Conservation (phyloP, 2,113 vertebrate genomes). For the Rhinichthys klamathensis region DNA sequence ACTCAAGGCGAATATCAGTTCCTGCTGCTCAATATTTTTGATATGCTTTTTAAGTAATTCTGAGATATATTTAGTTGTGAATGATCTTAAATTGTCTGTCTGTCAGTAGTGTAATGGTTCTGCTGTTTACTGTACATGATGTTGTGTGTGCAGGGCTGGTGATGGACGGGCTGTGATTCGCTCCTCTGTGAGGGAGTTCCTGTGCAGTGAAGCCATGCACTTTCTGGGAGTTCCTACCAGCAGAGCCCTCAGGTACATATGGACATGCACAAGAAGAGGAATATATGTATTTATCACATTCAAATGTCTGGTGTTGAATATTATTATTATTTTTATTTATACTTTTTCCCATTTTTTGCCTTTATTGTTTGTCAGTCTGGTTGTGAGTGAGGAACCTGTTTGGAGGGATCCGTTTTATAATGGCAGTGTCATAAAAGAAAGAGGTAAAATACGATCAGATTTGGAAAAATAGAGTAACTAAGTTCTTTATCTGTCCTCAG, state of each 20-base stretch:
- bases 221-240: conserved; percentile 63
- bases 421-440: conserved; percentile 77
- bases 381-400: conserved; percentile 78
- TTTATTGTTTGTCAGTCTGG: conserved; percentile 72
- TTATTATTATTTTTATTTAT: background rate
- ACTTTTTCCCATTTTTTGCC: conserved; percentile 23
- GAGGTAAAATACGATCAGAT: conserved; percentile 76
- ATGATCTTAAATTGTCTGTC: too few species aligned
- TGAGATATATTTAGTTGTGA: too few species aligned
- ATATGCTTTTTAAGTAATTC: too few species aligned
- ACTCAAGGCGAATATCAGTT: conserved; percentile 73
- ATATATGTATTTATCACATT: background rate
- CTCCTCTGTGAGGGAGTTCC: conserved; percentile 83
- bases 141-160: conserved; percentile 59
- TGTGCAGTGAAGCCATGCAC: conserved; percentile 74
- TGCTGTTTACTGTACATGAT: conserved; percentile 59
- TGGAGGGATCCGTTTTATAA: conserved; percentile 80
- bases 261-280: background rate
- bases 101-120: background rate
- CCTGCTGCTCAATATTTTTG: too few species aligned
- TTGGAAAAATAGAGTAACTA: background rate
- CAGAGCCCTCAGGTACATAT: conserved; percentile 79
- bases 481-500: background rate
- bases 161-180: conserved; percentile 81
- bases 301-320: background rate